A percentile compares a stretch with the other conserved stretches of the same genome.
These are phyloP conservation scores for Tauraco hartlaubi DNA, from an alignment of 2,797 vertebrate genomes.

Conservation along the genomic window DNA sequence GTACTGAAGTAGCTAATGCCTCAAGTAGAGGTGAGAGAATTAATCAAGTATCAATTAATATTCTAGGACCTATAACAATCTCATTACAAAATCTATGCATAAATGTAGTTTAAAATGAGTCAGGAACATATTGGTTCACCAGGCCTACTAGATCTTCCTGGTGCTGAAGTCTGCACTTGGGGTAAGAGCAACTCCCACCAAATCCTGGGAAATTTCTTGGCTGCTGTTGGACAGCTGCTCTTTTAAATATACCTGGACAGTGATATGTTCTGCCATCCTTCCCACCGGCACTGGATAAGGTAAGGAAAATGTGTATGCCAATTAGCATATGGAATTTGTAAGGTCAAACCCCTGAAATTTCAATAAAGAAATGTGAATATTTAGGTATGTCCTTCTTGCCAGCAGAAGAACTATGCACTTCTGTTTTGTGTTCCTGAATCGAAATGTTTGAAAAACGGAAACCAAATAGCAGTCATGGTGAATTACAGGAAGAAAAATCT, in stretches of 20 bases:
- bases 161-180: neutral
- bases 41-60: neutral
- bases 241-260: neutral
- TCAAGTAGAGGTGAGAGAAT: neutral
- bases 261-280: neutral
- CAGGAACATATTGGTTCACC: neutral
- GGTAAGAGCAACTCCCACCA: neutral
- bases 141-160: neutral
- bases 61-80: neutral
- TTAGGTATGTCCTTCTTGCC: neutral
- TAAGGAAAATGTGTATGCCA: neutral
- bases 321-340: neutral
- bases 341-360: neutral
- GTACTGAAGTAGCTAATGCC: neutral
- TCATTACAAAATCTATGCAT: neutral
- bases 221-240: neutral
- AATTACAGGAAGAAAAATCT: neutral
- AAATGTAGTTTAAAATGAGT: neutral
- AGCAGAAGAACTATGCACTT: neutral
- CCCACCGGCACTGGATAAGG: neutral
- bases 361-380: neutral
- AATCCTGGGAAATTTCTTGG: neutral
- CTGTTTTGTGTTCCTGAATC: neutral
- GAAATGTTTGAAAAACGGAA: neutral
- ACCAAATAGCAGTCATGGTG: rapidly evolving